phyloP scores from a whole-genome alignment of 2,113 vertebrate genomes.

The Jacana jacana region DNA sequence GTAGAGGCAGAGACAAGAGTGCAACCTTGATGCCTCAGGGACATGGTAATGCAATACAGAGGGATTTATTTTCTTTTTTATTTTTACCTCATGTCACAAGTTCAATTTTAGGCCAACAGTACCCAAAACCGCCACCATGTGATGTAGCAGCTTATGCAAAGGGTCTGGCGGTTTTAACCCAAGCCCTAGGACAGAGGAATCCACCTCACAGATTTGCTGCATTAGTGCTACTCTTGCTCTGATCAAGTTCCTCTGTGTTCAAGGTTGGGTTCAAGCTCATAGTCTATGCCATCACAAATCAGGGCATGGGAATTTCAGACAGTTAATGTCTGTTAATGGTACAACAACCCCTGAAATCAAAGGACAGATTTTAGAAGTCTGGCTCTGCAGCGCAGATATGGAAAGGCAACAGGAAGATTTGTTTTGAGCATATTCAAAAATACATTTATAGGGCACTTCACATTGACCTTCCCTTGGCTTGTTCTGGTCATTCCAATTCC shows the following conservation, averaged over 20 bases:
- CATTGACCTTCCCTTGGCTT: not conserved
- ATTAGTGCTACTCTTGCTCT: not conserved
- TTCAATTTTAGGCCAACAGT: slow-evolving; percentile 58
- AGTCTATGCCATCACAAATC: not conserved
- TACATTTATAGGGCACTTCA: not conserved
- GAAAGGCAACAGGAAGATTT: not conserved
- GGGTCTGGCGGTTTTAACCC: not conserved
- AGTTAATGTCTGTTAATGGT: not conserved
- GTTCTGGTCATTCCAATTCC: not conserved
- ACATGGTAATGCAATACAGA: slow-evolving; percentile 30
- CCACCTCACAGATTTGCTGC: not conserved
- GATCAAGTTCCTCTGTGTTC: fast-evolving
- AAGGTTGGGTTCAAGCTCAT: not conserved
- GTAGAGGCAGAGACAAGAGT: not conserved
- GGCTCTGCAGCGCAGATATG: not conserved
- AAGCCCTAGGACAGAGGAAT: not conserved
- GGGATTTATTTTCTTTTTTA: slow-evolving; percentile 54
- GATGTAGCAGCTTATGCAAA: not conserved
- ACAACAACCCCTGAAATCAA: not conserved
- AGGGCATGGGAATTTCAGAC: not conserved
- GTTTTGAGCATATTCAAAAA: not conserved
- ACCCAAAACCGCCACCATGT: slow-evolving; percentile 13
- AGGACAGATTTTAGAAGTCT: not conserved
- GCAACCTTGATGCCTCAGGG: not conserved
- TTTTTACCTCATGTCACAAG: slow-evolving; percentile 60